Conservation (phyloP, 2,797 vertebrate species). For the Geotrypetes seraphini region DNA sequence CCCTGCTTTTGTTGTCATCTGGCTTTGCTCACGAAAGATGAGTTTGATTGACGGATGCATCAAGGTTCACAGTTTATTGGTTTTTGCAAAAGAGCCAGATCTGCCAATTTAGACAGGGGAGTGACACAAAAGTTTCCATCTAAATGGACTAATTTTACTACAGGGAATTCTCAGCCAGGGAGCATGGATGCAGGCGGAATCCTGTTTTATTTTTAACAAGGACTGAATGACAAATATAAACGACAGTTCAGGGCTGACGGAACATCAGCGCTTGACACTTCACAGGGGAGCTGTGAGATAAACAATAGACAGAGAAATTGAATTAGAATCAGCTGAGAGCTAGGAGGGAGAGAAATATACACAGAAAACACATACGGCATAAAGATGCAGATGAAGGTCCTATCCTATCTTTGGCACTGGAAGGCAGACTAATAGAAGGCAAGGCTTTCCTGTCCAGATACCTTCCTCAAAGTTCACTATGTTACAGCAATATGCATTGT, state of each 20-base stretch:
- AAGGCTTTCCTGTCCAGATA: too few relatives aligned
- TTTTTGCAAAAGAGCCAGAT: constrained; percentile 83
- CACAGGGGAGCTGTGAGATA: constrained; percentile 75
- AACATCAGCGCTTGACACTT: constrained; percentile 81
- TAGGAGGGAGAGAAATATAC: constrained; percentile 9
- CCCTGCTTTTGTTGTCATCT: constrained; percentile 75
- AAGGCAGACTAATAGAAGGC: too few relatives aligned
- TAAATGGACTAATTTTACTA: constrained; percentile 89
- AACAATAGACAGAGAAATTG: constrained; percentile 75
- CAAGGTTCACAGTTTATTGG: constrained; percentile 90
- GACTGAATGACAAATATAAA: constrained; percentile 88
- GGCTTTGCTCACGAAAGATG: constrained; percentile 70
- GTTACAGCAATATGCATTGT: too few relatives aligned
- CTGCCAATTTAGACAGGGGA: constrained; percentile 90
- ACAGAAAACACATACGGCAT: too few relatives aligned
- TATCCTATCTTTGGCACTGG: too few relatives aligned
- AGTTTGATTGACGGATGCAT: constrained; percentile 84
- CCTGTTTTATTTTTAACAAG: constrained; percentile 78
- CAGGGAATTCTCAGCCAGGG: constrained; percentile 80
- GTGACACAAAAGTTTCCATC: constrained; percentile 92
- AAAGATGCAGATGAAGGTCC: too few relatives aligned
- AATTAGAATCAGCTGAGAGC: constrained; percentile 68
- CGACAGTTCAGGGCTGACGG: constrained; percentile 73
- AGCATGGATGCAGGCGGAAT: constrained; percentile 57
- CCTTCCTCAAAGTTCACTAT: too few relatives aligned